These are phyloP conservation scores for Sebastes taczanowskii DNA, from an alignment of 2,797 vertebrate species.

Conservation along the genomic window DNA sequence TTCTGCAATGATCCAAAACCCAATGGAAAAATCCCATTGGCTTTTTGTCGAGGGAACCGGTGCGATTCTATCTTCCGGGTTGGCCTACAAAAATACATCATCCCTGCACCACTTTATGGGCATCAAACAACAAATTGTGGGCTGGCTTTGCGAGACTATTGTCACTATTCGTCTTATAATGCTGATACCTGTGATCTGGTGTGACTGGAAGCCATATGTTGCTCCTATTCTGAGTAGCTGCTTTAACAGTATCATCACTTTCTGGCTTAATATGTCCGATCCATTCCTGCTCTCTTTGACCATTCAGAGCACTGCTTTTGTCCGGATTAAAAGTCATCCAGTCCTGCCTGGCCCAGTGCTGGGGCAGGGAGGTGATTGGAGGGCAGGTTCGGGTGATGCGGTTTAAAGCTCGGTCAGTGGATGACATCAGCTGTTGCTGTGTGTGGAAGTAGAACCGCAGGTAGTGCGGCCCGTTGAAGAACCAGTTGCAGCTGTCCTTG, in stretches of 20 bases:
- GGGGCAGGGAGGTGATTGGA: slow-evolving; percentile 50
- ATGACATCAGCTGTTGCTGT: slow-evolving; percentile 59
- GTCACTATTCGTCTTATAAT: background rate
- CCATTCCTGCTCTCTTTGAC: slow-evolving; percentile 33
- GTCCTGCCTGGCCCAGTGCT: slow-evolving; percentile 51
- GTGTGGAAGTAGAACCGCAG: slow-evolving; percentile 67
- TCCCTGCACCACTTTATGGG: no score
- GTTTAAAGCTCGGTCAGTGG: slow-evolving; percentile 26
- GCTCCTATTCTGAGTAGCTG: slow-evolving; percentile 19
- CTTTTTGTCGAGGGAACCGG: no score
- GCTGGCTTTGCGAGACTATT: background rate
- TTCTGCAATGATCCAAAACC: no score
- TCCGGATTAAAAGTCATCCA: slow-evolving; percentile 48
- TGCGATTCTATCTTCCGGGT: fast-evolving
- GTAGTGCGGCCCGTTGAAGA: slow-evolving; percentile 66
- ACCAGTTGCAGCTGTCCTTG: slow-evolving; percentile 71
- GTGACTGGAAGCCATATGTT: slow-evolving; percentile 62
- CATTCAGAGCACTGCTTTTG: slow-evolving; percentile 12
- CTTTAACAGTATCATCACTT: slow-evolving; percentile 12
- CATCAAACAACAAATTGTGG: background rate
- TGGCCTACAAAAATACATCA: no score
- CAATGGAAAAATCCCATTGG: fast-evolving
- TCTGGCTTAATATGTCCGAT: slow-evolving; percentile 25
- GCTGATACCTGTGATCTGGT: slow-evolving; percentile 67
- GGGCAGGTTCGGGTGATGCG: slow-evolving; percentile 59